Evolutionary conservation across 1,140 invertebrate species (phyloP).

Genomic region (Sinella curviseta): DNA sequence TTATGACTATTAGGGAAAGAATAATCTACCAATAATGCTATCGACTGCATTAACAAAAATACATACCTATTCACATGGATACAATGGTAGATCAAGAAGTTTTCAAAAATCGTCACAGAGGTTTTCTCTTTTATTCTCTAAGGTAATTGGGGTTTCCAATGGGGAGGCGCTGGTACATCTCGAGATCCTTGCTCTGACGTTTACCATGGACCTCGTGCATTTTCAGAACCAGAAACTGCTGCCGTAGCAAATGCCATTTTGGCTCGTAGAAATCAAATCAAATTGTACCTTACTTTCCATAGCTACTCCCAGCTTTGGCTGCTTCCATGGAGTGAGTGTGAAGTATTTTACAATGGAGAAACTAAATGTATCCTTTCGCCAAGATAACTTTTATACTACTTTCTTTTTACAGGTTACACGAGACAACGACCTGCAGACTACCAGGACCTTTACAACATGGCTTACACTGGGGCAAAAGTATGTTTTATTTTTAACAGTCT

Average conservation of each 20-base stretch:
- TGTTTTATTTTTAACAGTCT: not conserved
- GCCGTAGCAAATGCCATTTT: constrained; percentile 58
- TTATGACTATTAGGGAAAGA: too few species aligned
- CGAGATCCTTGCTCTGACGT: constrained; percentile 76
- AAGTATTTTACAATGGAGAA: too few species aligned
- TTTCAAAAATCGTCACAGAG: too few species aligned
- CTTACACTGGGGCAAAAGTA: not conserved
- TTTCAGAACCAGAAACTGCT: constrained; percentile 81
- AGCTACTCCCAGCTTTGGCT: constrained; percentile 86
- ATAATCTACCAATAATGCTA: too few species aligned
- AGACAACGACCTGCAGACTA: constrained; percentile 68
- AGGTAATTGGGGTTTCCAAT: constrained; percentile 69
- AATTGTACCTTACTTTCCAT: constrained; percentile 80
- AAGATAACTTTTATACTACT: too few species aligned
- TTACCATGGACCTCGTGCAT: constrained; percentile 72
- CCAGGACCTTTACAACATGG: constrained; percentile 62
- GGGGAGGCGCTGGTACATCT: constrained; percentile 71
- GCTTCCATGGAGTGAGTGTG: constrained; percentile 84
- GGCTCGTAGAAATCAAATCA: constrained; percentile 58
- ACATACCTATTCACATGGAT: too few species aligned
- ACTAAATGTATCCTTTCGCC: too few species aligned
- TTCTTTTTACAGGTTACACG: constrained; percentile 69
- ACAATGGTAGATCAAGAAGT: too few species aligned
- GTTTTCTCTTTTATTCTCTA: too few species aligned
- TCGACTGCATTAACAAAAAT: too few species aligned